Percentiles rank a stretch among this genome's conserved stretches.
phyloP scores from a whole-genome alignment of 92 coral and sea anemone species.

The Epizoanthus ramosus region DNA sequence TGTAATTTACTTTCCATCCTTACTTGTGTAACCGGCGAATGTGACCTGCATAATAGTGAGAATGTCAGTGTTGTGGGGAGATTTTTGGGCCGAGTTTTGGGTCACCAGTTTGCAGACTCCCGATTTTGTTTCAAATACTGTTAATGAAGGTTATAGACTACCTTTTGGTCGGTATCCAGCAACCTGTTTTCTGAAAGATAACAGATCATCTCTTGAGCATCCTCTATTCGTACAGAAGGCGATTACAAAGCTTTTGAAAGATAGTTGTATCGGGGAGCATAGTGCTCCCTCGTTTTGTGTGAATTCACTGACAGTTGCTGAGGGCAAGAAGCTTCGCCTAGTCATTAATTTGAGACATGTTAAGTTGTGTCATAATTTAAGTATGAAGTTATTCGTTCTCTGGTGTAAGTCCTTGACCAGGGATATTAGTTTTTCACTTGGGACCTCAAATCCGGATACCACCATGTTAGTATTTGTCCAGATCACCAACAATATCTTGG shows the following conservation, averaged over 20 bases:
- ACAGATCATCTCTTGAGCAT: constrained; percentile 42
- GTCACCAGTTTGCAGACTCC: constrained; percentile 50
- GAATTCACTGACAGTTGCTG: constrained; percentile 67
- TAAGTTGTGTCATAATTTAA: constrained; percentile 49
- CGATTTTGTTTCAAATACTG: too few species aligned
- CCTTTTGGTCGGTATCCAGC: constrained; percentile 32
- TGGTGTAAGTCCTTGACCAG: constrained; percentile 55
- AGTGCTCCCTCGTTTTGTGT: constrained; percentile 60
- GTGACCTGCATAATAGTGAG: too few species aligned
- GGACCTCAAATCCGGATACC: constrained; percentile 66
- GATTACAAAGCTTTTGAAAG: too few species aligned
- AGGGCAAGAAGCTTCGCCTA: constrained; percentile 63
- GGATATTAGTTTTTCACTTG: constrained; percentile 67
- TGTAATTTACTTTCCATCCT: not conserved
- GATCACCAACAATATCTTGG: constrained; percentile 60
- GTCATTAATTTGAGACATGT: constrained; percentile 63
- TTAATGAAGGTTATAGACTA: too few species aligned
- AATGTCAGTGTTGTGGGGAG: too few species aligned
- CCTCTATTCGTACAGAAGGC: constrained; percentile 34
- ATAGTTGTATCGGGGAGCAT: too few species aligned
- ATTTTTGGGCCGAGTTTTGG: constrained; percentile 50
- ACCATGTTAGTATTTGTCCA: constrained; percentile 54
- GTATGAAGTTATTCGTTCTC: constrained; percentile 60
- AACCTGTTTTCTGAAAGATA: constrained; percentile 31
- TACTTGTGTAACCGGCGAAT: too few species aligned